Evolutionary conservation across 2,797 vertebrate species (phyloP).

Genomic region (Rhabdophis nuchalis): DNA sequence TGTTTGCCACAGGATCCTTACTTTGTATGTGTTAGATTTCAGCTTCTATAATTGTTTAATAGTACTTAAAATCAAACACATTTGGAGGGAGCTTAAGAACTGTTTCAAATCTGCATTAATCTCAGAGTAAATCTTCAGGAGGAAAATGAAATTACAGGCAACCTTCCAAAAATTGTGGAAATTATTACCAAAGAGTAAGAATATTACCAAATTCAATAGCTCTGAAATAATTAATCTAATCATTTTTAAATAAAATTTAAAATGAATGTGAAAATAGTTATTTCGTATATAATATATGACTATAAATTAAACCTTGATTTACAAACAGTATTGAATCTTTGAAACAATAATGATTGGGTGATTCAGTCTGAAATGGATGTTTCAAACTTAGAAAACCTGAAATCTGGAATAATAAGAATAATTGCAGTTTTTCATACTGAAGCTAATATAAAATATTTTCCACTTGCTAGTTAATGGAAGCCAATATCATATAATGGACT

Average conservation of each 20-base stretch:
- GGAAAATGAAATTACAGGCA: neutral
- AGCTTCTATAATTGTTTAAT: neutral
- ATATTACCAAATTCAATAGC: neutral
- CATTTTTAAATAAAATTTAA: neutral
- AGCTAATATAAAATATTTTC: conserved; percentile 22
- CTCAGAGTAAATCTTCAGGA: neutral
- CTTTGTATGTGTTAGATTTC: neutral
- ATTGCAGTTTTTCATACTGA: neutral
- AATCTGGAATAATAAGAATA: conserved; percentile 1
- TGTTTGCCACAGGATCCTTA: neutral
- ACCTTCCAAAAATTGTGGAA: neutral
- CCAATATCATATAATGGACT: neutral
- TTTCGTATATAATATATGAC: neutral
- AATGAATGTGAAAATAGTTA: neutral
- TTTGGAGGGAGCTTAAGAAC: neutral
- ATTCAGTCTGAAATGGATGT: neutral
- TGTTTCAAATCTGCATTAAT: neutral
- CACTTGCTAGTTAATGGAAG: neutral
- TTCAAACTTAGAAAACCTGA: conserved; percentile 1
- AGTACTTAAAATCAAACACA: neutral
- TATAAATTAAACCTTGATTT: neutral
- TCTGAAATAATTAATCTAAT: neutral
- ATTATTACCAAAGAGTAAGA: neutral
- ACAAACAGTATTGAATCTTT: neutral
- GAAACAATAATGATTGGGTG: neutral